phyloP scores from a whole-genome alignment of 2,888 invertebrate species.

The Perizoma flavofasciatum region DNA sequence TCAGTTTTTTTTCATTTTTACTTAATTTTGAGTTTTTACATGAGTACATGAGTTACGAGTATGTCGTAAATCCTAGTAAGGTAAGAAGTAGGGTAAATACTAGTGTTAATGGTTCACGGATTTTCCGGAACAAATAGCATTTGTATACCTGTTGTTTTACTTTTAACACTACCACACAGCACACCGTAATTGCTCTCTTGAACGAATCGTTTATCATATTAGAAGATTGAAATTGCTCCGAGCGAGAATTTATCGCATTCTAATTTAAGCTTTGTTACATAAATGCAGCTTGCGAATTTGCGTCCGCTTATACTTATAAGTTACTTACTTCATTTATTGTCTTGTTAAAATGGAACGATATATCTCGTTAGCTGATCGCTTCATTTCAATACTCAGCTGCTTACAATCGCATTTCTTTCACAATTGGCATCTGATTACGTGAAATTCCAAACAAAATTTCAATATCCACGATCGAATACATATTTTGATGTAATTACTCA shows the following conservation, averaged over 20 bases:
- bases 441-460: conserved; percentile 46
- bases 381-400: conserved; percentile 38
- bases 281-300: conserved; percentile 38
- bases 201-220: conserved; percentile 78
- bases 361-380: conserved; percentile 14
- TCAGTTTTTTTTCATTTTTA: no score
- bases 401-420: conserved; percentile 41
- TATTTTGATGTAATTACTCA: conserved; percentile 38
- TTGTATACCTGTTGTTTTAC: conserved; percentile 53
- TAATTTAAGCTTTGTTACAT: conserved; percentile 55
- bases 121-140: conserved; percentile 59
- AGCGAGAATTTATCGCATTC: conserved; percentile 57
- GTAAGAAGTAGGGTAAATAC: conserved; percentile 52
- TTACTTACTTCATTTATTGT: conserved; percentile 21
- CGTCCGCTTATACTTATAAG: conserved; percentile 31
- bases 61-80: conserved; percentile 35
- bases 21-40: conserved; percentile 22
- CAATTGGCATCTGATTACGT: conserved; percentile 56
- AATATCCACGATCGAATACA: conserved; percentile 35
- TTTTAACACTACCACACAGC: conserved; percentile 51
- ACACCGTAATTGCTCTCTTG: conserved; percentile 67
- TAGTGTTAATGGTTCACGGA: conserved; percentile 64
- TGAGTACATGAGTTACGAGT: conserved; percentile 15
- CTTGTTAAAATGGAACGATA: conserved; percentile 5
- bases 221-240: conserved; percentile 61